Evolutionary conservation across 2,888 invertebrate genomes (phyloP), one percentile per base, ranked within the genome.

Genomic region (Leuctra nigra): DNA sequence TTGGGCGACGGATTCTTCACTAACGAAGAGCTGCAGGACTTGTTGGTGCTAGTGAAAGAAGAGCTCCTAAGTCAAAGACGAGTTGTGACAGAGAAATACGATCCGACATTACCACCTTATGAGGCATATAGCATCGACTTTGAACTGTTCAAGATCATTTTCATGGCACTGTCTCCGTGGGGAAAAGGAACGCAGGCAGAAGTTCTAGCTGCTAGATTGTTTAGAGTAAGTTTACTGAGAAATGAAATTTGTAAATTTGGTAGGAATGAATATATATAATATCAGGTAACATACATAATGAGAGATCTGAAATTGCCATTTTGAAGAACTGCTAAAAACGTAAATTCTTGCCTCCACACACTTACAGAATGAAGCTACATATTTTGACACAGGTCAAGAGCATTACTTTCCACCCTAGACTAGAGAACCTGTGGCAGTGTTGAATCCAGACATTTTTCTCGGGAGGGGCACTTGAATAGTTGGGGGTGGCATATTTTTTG

Each of bases 101-200:
- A 90, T 72, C 82, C 87, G 0, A 75, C 84, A 1, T 81, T 86
- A 65, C 90, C 89, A 18, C 91, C 91, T 0, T 91, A 91, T 68
- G 92, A 93, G 69, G 82, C 83, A 0, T 94, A 92, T 69, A 82
- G 85, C 68, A 76, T 97, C 1, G 95, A 97, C 73, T 95, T 86
- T 72, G 87, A 91, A 61, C 86, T 93, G 68, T 98, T 97, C 73
- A 84, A 86, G 63, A 83, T 86, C 54, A 76, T 97, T 57, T 93
- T 94, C 71, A 80, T 83, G 13, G 87, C 89, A 0, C 74, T 97
- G 23, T 91, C 93, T 1, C 93, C 96, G 0, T 98, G 97, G 97
- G 90, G 91, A 6, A 84, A 82, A 64, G 91, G 91, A 1, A 80
- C 82, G 59, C 83, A 83, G 62, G 84, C 87, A 0, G 88, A 94